Evolutionary conservation across 2,888 invertebrate species (phyloP), one percentile per base, ranked within the genome.

Genomic region (Barypeithes pellucidus): DNA sequence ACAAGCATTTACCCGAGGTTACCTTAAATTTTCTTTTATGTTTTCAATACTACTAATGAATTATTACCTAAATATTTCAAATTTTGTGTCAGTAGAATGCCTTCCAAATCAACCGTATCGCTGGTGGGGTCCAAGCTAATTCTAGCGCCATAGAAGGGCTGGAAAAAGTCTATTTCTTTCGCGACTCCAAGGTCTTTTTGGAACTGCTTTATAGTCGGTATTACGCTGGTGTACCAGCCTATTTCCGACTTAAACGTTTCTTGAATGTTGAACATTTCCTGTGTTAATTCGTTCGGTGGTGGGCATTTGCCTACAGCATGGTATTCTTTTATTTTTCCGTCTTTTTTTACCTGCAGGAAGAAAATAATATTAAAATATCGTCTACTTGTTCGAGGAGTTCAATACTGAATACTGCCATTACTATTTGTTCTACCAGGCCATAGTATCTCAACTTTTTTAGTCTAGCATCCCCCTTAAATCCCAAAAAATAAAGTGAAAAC

Each of bases 231-330:
- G 76, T 90, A 90, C 60, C 89, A 85, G 14, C 85, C 84, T 61
- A 87, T 87, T 81, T 90, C 90, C 4, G 88, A 87, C 1, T 82
- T 80, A 73, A 89, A 89, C 0, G 89, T 88, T 0, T 85, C 83
- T 66, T 86, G 83, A 7, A 87, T 87, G 71, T 89, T 85, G 77
- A 89, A 89, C 0, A 89, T 75, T 22, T 84, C 77, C 79, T 86
- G 85, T 2, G 74, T 70, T 2, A 74, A 14, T 33, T 41, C n/a
- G 39, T 75, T 75, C 18, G 47, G 11, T 16, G 75, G 71, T 3
- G 71, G 67, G 41, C 72, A 75, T 61, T 75, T 75, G 2, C 67
- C 71, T 33, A 75, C 73, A 7, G 75, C 67, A 22, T 75, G 72
- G 61, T 73, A 67, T 39, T 54, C 61, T 16, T 73, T 57, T 22